A percentile compares a stretch with the other conserved stretches of the same genome.
These are phyloP conservation scores for Babyrousa celebensis DNA, from an alignment of 2,797 vertebrate genomes.

Conservation along the genomic window DNA sequence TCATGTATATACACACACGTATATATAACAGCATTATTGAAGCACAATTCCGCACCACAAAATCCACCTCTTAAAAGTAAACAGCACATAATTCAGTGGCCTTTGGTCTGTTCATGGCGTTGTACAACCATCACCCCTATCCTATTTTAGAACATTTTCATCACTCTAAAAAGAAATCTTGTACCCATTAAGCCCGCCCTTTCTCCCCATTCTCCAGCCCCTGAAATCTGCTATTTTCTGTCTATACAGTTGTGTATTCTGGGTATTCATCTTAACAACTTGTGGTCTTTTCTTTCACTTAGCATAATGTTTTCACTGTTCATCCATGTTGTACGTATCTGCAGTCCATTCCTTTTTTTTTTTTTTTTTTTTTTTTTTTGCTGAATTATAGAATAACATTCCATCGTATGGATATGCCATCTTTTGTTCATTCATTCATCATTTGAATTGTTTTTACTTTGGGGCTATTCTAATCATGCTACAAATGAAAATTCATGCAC, in stretches of 20 bases:
- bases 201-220: neutral
- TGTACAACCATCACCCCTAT: neutral
- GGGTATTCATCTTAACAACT: neutral
- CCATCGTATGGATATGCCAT: neutral
- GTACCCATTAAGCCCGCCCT: neutral
- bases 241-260: neutral
- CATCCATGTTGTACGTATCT: neutral
- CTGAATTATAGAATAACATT: neutral
- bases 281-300: neutral
- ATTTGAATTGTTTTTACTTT: constrained; percentile 3
- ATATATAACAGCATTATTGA: neutral
- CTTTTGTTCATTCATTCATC: neutral
- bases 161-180: neutral
- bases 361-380: neutral
- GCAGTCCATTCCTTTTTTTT: neutral
- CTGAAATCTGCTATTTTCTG: neutral
- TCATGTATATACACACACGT: neutral
- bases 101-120: neutral
- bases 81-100: neutral
- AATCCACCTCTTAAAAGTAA: constrained; percentile 9
- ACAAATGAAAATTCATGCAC: neutral
- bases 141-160: neutral
- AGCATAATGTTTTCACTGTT: neutral
- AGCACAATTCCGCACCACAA: neutral
- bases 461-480: neutral